These are phyloP conservation scores for Sebastes alutus DNA, from an alignment of 2,797 vertebrate genomes.

Conservation along the genomic window DNA sequence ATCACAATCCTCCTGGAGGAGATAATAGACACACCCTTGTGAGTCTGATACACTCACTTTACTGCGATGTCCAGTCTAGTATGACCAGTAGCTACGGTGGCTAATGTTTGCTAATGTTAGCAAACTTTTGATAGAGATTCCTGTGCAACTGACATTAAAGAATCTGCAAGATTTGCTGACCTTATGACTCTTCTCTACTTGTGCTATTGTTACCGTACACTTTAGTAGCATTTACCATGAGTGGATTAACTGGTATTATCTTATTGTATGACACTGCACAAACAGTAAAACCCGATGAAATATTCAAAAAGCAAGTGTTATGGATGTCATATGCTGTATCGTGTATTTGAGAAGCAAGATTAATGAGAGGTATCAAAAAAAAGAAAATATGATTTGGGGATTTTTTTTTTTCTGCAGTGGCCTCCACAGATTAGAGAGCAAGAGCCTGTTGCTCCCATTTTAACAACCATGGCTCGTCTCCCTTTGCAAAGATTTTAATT, in stretches of 20 bases:
- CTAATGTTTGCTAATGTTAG: not conserved
- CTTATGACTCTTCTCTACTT: not conserved
- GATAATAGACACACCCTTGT: not conserved
- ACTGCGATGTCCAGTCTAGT: not conserved
- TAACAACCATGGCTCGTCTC: not conserved
- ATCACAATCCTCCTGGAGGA: too few relatives aligned
- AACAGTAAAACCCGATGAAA: not conserved
- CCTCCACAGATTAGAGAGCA: not conserved
- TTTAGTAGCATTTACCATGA: not conserved
- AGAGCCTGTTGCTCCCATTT: not conserved
- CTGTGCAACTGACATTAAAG: not conserved
- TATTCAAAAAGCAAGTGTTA: not conserved
- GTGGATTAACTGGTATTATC: not conserved
- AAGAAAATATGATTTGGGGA: not conserved
- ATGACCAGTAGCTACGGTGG: not conserved
- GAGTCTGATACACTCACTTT: not conserved
- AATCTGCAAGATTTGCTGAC: not conserved
- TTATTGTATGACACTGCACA: not conserved
- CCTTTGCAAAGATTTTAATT: constrained; percentile 13
- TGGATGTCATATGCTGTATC: not conserved
- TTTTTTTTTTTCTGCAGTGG: not conserved
- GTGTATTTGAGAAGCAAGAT: not conserved
- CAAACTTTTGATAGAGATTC: not conserved
- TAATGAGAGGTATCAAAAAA: not conserved
- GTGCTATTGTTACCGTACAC: not conserved